Percentiles rank a stretch among this genome's conserved stretches.
Evolutionary conservation across 2,797 vertebrate genomes (phyloP).

Genomic region (Cyprinodon diabolis): DNA sequence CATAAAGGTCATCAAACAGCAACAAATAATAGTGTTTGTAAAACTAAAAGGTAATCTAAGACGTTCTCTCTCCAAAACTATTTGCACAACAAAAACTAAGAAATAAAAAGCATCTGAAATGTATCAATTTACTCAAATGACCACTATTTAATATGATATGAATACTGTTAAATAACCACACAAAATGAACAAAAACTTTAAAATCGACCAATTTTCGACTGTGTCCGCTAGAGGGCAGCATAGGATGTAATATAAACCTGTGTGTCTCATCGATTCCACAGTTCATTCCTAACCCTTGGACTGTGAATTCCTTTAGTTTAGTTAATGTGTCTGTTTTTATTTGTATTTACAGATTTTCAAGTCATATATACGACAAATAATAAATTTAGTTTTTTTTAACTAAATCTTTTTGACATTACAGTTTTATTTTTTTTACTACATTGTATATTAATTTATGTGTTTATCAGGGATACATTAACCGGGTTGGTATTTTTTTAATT

Average conservation of each 20-base stretch:
- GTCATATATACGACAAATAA: constrained; percentile 42
- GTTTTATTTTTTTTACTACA: not conserved
- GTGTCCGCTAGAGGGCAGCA: constrained; percentile 65
- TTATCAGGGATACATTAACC: not conserved
- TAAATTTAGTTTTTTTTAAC: constrained; percentile 3
- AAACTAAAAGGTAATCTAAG: too few species aligned
- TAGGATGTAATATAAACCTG: constrained; percentile 49
- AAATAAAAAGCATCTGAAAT: too few species aligned
- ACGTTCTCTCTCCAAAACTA: too few species aligned
- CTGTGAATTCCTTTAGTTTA: not conserved
- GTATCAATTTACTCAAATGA: not conserved
- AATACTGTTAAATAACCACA: not conserved
- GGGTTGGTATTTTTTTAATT: not conserved
- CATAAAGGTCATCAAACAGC: too few species aligned
- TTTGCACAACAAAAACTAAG: too few species aligned
- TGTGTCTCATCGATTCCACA: not conserved
- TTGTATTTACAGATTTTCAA: constrained; percentile 3
- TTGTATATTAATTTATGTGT: not conserved
- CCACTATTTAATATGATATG: not conserved
- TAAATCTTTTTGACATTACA: not conserved
- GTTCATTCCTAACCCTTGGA: not conserved
- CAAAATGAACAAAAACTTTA: not conserved
- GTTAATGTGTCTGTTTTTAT: constrained; percentile 3
- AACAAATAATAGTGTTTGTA: too few species aligned
- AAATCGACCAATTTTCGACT: constrained; percentile 1